Conservation (phyloP, 2,113 vertebrate genomes). For the Prietella phreatophila region DNA sequence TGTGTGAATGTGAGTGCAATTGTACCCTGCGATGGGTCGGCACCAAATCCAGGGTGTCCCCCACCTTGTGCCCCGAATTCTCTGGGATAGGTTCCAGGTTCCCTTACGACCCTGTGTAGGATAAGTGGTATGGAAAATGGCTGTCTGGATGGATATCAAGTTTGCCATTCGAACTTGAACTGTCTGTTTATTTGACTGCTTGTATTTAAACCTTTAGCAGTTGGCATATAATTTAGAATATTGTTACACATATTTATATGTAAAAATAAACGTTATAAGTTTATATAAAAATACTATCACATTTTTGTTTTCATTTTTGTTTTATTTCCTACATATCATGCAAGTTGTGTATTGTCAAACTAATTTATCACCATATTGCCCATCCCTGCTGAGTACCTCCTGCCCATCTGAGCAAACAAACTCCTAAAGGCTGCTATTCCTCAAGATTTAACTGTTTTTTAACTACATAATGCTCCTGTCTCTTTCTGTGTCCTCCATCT, state of each 20-base stretch:
- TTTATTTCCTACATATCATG: neutral
- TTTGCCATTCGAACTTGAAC: neutral
- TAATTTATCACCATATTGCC: neutral
- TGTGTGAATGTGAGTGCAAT: too few relatives aligned
- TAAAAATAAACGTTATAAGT: neutral
- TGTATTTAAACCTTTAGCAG: neutral
- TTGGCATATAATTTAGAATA: neutral
- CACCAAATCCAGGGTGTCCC: too few relatives aligned
- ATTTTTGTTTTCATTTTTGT: neutral
- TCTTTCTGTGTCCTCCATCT: constrained; percentile 35
- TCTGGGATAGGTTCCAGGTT: too few relatives aligned
- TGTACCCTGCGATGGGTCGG: too few relatives aligned
- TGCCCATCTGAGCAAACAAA: neutral
- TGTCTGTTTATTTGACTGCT: neutral
- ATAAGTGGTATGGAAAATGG: too few relatives aligned
- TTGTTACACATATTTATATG: neutral
- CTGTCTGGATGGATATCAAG: too few relatives aligned
- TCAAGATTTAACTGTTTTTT: neutral
- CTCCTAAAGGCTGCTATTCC: neutral
- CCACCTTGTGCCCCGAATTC: too few relatives aligned
- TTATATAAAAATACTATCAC: neutral
- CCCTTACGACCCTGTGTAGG: too few relatives aligned
- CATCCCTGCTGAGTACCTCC: neutral
- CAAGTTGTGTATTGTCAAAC: neutral
- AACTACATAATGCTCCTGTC: neutral